Evolutionary conservation across 2,797 vertebrate species (phyloP).

Genomic region (Manis javanica): DNA sequence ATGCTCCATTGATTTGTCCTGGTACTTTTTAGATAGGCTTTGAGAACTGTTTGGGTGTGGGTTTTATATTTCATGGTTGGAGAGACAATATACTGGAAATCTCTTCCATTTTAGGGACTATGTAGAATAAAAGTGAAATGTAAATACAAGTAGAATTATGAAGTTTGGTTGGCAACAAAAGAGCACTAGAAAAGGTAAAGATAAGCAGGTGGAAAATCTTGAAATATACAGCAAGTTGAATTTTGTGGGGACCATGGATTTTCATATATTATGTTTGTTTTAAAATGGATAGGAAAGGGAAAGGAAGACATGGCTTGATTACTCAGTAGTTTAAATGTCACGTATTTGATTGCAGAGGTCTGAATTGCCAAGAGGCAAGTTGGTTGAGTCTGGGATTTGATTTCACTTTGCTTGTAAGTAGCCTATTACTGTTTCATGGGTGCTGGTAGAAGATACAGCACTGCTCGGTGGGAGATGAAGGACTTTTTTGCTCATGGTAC

Average conservation of each 20-base stretch:
- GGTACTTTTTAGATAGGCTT: background rate
- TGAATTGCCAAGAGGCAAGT: background rate
- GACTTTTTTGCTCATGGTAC: background rate
- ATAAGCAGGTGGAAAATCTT: background rate
- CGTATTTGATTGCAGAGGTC: background rate
- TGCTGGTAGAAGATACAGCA: background rate
- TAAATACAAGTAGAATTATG: constrained; percentile 32
- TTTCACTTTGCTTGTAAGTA: background rate
- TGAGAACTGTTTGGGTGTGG: background rate
- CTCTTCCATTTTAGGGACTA: background rate
- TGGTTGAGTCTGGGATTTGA: background rate
- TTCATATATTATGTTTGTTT: background rate
- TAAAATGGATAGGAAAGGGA: background rate
- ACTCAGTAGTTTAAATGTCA: background rate
- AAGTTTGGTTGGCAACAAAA: constrained; percentile 6
- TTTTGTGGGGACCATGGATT: background rate
- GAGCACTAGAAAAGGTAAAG: background rate
- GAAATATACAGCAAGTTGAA: background rate
- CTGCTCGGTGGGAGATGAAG: background rate
- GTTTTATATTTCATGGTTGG: background rate
- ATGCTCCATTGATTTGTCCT: background rate
- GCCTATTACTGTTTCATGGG: background rate
- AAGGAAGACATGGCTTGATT: background rate
- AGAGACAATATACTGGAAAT: background rate
- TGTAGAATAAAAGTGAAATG: background rate